A percentile compares a stretch with the other conserved stretches of the same genome.
These are phyloP conservation scores for Drosophila gunungcola DNA, from an alignment of 1,140 invertebrate species.

Conservation along the genomic window DNA sequence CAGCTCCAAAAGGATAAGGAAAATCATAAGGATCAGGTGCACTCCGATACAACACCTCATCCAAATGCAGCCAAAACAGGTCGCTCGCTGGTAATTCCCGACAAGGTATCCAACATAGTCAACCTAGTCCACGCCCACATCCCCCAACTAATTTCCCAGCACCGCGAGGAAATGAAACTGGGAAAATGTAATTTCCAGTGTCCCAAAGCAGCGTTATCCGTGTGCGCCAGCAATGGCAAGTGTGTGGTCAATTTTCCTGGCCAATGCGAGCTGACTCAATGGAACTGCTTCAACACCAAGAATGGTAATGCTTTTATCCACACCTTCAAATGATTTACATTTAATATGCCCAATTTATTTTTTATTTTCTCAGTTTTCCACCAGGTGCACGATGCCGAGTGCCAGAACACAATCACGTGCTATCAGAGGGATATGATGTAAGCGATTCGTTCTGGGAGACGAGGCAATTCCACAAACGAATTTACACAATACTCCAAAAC, in stretches of 20 bases:
- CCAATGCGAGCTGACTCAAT: constrained; percentile 71
- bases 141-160: constrained; percentile 50
- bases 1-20: constrained; percentile 13
- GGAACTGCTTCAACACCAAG: constrained; percentile 78
- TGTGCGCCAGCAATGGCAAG: constrained; percentile 73
- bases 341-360: not conserved
- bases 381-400: constrained; percentile 69
- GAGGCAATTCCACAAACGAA: not conserved
- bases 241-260: constrained; percentile 72
- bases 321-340: not conserved
- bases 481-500: not conserved
- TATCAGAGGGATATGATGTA: constrained; percentile 66
- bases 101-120: constrained; percentile 18
- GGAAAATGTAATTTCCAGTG: constrained; percentile 71
- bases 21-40: constrained; percentile 10
- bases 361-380: constrained; percentile 46
- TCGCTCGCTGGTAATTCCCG: constrained; percentile 35
- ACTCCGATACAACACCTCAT: not conserved
- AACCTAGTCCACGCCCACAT: constrained; percentile 47
- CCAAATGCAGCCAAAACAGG: not conserved
- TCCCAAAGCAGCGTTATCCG: constrained; percentile 44
- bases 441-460: not conserved
- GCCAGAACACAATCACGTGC: constrained; percentile 58
- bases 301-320: constrained; percentile 40
- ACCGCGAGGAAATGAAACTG: constrained; percentile 49